Evolutionary conservation across 2,888 invertebrate species (phyloP).

Genomic region (Cordilura impudica): DNA sequence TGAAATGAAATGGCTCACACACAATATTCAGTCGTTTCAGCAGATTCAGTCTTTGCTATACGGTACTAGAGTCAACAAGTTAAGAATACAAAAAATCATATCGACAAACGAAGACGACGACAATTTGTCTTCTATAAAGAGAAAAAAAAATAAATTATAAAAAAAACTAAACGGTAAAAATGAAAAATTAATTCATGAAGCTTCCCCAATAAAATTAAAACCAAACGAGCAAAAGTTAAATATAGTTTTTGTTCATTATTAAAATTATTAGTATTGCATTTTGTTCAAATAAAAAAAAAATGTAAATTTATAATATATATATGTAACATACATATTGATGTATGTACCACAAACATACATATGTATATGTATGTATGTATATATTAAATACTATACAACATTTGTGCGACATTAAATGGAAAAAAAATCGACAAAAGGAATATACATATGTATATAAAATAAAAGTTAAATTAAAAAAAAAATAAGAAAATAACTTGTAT

Average conservation of each 20-base stretch:
- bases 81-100: not conserved
- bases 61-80: constrained; percentile 64
- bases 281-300: not conserved
- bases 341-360: not conserved
- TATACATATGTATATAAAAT: not conserved
- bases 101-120: constrained; percentile 22
- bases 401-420: too few relatives aligned
- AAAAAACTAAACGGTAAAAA: constrained; percentile 48
- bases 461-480: constrained; percentile 6
- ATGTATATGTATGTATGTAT: not conserved
- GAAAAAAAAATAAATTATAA: constrained; percentile 28
- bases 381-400: too few relatives aligned
- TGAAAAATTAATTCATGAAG: constrained; percentile 15
- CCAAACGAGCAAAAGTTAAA: constrained; percentile 35
- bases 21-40: constrained; percentile 27
- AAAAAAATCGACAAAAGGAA: not conserved
- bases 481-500: not conserved
- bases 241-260: constrained; percentile 9
- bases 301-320: not conserved
- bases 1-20: constrained; percentile 36
- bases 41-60: constrained; percentile 60
- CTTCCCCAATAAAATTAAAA: constrained; percentile 23
- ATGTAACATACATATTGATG: not conserved
- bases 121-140: constrained; percentile 37
- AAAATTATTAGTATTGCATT: not conserved